Percentiles rank a stretch among this genome's conserved stretches.
Evolutionary conservation across 2,888 invertebrate species (phyloP).

Genomic region (Epiperipatus broadwayi): DNA sequence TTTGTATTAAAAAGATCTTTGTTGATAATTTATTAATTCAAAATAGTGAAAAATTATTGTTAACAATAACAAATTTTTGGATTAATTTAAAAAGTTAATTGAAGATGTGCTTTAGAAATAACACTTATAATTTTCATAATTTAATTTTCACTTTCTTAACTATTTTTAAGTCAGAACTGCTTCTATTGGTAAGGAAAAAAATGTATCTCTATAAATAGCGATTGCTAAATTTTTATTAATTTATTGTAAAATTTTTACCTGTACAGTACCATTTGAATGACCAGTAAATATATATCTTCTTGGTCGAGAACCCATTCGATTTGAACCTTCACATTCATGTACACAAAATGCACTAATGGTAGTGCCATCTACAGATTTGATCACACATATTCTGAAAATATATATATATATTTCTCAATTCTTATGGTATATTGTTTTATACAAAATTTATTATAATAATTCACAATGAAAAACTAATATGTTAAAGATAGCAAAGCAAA

Average conservation of each 20-base stretch:
- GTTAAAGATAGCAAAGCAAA: background rate
- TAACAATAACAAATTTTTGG: too few species aligned
- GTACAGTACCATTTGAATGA: conserved; percentile 74
- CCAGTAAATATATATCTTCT: conserved; percentile 75
- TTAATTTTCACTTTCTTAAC: background rate
- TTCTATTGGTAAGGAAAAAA: background rate
- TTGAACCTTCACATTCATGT: conserved; percentile 91
- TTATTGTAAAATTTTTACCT: conserved; percentile 30
- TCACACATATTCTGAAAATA: conserved; percentile 81
- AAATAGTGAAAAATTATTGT: too few species aligned
- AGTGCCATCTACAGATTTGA: conserved; percentile 79
- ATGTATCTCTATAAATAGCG: too few species aligned
- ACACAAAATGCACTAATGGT: conserved; percentile 87
- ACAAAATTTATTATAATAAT: background rate
- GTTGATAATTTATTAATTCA: too few species aligned
- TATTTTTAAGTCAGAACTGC: background rate
- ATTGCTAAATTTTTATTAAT: too few species aligned
- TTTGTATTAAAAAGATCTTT: too few species aligned
- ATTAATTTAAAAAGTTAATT: too few species aligned
- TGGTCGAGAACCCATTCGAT: conserved; percentile 71
- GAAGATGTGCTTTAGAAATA: too few species aligned
- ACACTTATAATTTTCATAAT: background rate
- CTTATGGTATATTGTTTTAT: too few species aligned
- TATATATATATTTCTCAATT: conserved; percentile 4
- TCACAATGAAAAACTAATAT: background rate